Evolutionary conservation across 2,888 invertebrate species (phyloP).

Genomic region (Philonicus albiceps): DNA sequence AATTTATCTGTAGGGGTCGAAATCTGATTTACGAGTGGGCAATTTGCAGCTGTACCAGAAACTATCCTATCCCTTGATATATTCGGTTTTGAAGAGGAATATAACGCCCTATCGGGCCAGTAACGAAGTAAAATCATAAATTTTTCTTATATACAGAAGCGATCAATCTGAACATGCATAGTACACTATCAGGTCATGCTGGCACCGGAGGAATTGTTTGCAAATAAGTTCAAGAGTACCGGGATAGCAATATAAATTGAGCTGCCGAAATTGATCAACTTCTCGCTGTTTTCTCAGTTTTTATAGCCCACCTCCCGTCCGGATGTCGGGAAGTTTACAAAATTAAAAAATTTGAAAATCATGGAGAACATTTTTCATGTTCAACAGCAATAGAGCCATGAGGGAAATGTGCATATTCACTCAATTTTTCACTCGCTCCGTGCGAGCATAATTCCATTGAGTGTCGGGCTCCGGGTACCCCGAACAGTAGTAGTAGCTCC

Average conservation of each 20-base stretch:
- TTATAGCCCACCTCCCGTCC: not conserved
- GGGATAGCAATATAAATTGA: slow-evolving; percentile 31
- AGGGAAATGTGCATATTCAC: slow-evolving; percentile 38
- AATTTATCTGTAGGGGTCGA: not conserved
- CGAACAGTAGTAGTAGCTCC: not conserved
- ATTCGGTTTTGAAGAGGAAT: too few species aligned
- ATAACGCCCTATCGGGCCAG: too few species aligned
- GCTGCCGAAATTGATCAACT: slow-evolving; percentile 32
- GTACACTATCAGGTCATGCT: not conserved
- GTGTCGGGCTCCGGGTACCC: not conserved
- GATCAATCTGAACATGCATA: not conserved
- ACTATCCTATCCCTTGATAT: not conserved
- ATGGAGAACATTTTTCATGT: slow-evolving; percentile 31
- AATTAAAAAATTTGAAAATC: slow-evolving; percentile 39
- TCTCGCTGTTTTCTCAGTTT: slow-evolving; percentile 32
- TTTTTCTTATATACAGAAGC: not conserved
- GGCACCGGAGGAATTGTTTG: not conserved
- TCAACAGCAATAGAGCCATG: slow-evolving; percentile 25
- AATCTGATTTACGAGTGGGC: not conserved
- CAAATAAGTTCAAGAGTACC: not conserved
- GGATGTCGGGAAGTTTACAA: slow-evolving; percentile 22
- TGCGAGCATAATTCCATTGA: slow-evolving; percentile 24
- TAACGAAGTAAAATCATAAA: not conserved
- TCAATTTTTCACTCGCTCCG: slow-evolving; percentile 15
- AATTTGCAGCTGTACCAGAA: not conserved